phyloP scores from a whole-genome alignment of 2,888 invertebrate species.

The Heliconius erato region DNA sequence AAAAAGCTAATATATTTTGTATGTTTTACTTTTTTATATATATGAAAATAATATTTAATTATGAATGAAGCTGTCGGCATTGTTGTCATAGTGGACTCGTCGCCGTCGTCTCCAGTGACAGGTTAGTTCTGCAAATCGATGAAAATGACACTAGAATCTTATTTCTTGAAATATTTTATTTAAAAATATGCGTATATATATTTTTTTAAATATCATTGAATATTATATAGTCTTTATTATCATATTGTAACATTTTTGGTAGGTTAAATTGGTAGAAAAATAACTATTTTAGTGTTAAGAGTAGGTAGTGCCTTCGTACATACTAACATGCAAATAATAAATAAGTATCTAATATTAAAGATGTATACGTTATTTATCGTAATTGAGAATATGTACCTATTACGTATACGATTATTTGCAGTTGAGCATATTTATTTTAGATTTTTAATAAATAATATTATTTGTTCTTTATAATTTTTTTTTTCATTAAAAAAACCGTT shows the following conservation, averaged over 20 bases:
- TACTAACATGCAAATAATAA: background rate
- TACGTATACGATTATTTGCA: background rate
- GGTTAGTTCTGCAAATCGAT: constrained; percentile 28
- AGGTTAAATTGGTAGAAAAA: no score
- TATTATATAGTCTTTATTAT: background rate
- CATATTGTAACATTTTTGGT: no score
- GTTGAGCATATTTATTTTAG: background rate
- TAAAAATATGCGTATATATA: background rate
- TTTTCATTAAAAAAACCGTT: background rate
- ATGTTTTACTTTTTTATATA: background rate
- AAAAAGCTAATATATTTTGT: background rate
- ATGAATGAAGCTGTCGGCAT: constrained; percentile 6
- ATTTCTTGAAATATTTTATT: background rate
- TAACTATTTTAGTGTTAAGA: no score
- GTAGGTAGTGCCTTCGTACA: no score
- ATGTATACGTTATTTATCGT: background rate
- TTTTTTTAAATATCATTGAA: background rate
- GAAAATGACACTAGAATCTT: constrained; percentile 19
- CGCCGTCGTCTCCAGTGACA: constrained; percentile 29
- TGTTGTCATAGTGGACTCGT: constrained; percentile 26
- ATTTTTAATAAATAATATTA: background rate
- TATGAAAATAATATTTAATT: background rate
- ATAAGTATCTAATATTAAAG: background rate
- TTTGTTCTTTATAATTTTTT: background rate
- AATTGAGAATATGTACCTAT: background rate